A percentile compares a stretch with the other conserved stretches of the same genome.
These are phyloP conservation scores for Phaenicophaeus curvirostris DNA, from an alignment of 2,797 vertebrate genomes.

Conservation along the genomic window DNA sequence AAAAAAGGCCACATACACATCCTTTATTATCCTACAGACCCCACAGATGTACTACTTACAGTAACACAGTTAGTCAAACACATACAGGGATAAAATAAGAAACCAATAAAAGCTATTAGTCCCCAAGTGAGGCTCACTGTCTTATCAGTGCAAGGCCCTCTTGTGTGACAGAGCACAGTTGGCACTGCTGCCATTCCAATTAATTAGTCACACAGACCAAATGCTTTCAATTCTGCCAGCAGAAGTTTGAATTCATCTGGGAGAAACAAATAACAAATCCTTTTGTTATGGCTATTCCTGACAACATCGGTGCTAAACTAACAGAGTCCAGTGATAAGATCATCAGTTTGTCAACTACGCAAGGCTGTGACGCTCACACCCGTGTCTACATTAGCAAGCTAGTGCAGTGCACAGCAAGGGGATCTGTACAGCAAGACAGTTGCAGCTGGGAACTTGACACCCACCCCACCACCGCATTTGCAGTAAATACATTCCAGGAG, in stretches of 20 bases:
- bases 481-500: neutral
- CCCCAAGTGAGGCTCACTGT: neutral
- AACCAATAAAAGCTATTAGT: slow-evolving; percentile 4
- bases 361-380: neutral
- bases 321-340: neutral
- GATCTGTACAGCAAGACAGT: neutral
- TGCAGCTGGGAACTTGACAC: neutral
- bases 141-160: slow-evolving; percentile 36
- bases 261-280: neutral
- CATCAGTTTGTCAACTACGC: neutral
- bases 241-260: neutral
- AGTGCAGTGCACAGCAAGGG: fast-evolving
- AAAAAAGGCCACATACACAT: neutral
- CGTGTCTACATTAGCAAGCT: neutral
- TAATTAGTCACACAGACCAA: slow-evolving; percentile 2
- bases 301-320: neutral
- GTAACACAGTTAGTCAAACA: neutral
- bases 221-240: neutral
- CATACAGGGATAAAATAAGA: slow-evolving; percentile 3
- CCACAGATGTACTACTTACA: neutral
- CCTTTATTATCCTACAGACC: neutral
- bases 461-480: neutral
- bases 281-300: neutral
- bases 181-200: slow-evolving; percentile 2
- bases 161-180: neutral